Evolutionary conservation across 2,113 vertebrate species (phyloP).

Genomic region (Ophiodon elongatus): DNA sequence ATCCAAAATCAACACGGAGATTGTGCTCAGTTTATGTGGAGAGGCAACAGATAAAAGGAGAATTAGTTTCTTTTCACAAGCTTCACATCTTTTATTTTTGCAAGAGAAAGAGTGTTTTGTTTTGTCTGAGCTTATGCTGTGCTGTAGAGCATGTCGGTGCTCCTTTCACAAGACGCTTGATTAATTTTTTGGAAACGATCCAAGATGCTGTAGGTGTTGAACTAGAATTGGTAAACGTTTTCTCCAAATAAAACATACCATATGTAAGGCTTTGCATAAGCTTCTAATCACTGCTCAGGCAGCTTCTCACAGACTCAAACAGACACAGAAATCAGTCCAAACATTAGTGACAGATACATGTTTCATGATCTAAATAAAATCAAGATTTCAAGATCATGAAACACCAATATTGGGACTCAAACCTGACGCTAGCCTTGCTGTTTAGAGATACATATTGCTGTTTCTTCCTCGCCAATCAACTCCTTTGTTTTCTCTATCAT

Average conservation of each 20-base stretch:
- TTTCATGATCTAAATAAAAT: background rate
- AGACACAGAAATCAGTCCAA: background rate
- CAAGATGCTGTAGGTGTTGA: conserved; percentile 51
- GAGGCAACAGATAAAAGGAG: conserved; percentile 56
- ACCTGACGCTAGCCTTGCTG: background rate
- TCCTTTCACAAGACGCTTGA: conserved; percentile 56
- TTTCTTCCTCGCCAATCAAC: background rate
- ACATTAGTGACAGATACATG: background rate
- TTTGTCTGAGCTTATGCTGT: conserved; percentile 55
- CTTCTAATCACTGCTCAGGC: conserved; percentile 3
- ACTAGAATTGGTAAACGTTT: conserved; percentile 20
- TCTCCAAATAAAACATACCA: conserved; percentile 23
- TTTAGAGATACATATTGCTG: background rate
- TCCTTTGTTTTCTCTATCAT: background rate
- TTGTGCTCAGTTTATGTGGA: conserved; percentile 42
- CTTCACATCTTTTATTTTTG: conserved; percentile 40
- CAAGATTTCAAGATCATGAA: background rate
- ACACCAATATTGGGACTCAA: background rate
- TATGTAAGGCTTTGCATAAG: conserved; percentile 18
- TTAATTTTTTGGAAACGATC: conserved; percentile 55
- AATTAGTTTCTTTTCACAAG: conserved; percentile 57
- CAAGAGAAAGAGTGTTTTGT: conserved; percentile 52
- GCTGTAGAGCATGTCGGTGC: conserved; percentile 13
- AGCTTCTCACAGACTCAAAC: background rate
- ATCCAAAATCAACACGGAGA: conserved; percentile 66